A percentile compares a stretch with the other conserved stretches of the same genome.
Conservation (phyloP, 1,140 invertebrate genomes). For the Bombus polaris region DNA sequence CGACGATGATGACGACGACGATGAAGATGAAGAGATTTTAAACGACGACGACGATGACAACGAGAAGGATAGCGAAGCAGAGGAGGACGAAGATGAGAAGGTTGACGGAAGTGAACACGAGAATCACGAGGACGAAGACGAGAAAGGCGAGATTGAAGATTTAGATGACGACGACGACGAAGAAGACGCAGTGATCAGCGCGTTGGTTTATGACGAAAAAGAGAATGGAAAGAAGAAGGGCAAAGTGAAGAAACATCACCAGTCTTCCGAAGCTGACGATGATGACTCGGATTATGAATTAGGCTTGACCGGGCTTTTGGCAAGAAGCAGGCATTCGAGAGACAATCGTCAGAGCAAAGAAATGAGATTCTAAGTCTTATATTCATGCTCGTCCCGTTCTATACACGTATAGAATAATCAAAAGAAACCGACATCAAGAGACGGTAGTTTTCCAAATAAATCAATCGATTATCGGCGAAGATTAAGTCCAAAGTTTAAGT, state of each 20-base stretch:
- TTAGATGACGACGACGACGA: constrained; percentile 69
- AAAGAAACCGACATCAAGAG: not conserved
- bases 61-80: constrained; percentile 54
- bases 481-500: not conserved
- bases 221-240: constrained; percentile 62
- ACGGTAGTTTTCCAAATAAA: constrained; percentile 13
- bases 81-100: constrained; percentile 59
- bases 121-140: constrained; percentile 56
- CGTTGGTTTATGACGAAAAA: constrained; percentile 70
- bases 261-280: constrained; percentile 63
- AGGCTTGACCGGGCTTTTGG: constrained; percentile 70
- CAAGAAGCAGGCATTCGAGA: constrained; percentile 58
- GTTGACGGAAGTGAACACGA: constrained; percentile 50
- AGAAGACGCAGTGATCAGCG: constrained; percentile 71
- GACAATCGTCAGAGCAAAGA: constrained; percentile 72
- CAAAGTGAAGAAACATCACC: constrained; percentile 58
- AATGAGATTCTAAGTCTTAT: constrained; percentile 71
- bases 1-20: constrained; percentile 68
- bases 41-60: constrained; percentile 60
- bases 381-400: not conserved
- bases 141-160: constrained; percentile 61
- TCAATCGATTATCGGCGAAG: constrained; percentile 14
- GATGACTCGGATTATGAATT: constrained; percentile 75
- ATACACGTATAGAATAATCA: constrained; percentile 15
- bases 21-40: constrained; percentile 57